Conservation (phyloP, 1,140 invertebrate genomes). For the Macrocentrus cingulum region DNA sequence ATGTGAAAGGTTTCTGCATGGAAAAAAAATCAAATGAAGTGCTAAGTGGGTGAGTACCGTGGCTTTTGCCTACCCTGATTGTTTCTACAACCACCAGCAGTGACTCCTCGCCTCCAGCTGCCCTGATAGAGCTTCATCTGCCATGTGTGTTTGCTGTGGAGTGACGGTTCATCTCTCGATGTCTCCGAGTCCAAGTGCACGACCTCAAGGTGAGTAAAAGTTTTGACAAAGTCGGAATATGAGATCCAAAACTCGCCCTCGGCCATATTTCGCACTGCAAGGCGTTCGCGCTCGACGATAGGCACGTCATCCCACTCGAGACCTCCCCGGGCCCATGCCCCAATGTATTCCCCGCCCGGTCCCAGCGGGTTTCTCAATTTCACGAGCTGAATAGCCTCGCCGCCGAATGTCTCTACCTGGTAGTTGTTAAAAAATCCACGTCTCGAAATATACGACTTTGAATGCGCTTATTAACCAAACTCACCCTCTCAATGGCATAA, state of each 20-base stretch:
- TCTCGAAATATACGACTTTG: neutral
- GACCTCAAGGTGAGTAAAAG: slow-evolving; percentile 82
- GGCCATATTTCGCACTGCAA: slow-evolving; percentile 67
- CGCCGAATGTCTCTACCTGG: slow-evolving; percentile 72
- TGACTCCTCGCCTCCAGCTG: slow-evolving; percentile 85
- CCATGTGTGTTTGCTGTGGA: slow-evolving; percentile 79
- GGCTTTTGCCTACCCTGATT: slow-evolving; percentile 82
- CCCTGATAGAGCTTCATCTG: slow-evolving; percentile 83
- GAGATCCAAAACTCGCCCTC: slow-evolving; percentile 88
- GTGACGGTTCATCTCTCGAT: slow-evolving; percentile 77
- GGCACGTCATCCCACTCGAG: slow-evolving; percentile 77
- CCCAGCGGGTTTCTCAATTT: slow-evolving; percentile 73
- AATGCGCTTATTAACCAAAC: neutral
- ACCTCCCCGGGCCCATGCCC: slow-evolving; percentile 71
- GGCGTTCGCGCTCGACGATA: slow-evolving; percentile 70
- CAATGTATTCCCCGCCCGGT: slow-evolving; percentile 69
- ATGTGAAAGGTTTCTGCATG: slow-evolving; percentile 87
- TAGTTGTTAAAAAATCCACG: neutral
- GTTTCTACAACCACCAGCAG: slow-evolving; percentile 88
- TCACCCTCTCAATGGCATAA: slow-evolving; percentile 78
- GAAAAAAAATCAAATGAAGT: slow-evolving; percentile 16
- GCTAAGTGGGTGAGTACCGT: no score
- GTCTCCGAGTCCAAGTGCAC: slow-evolving; percentile 87
- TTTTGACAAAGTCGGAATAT: slow-evolving; percentile 80
- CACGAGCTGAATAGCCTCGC: slow-evolving; percentile 73